A percentile compares a stretch with the other conserved stretches of the same genome.
phyloP scores from a whole-genome alignment of 2,113 vertebrate genomes.

The Seriola dumerili region DNA sequence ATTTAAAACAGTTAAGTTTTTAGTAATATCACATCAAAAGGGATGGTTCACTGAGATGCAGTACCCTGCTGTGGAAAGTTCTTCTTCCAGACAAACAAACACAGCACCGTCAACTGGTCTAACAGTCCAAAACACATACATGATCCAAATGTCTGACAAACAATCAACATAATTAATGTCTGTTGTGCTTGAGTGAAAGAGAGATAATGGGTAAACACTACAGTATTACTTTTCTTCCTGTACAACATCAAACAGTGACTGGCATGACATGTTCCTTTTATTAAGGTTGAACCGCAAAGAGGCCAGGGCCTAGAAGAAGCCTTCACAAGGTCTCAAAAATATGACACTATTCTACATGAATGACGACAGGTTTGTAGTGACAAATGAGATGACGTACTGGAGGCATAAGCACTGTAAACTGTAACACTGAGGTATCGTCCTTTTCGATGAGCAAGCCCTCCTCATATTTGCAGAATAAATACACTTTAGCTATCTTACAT shows the following conservation, averaged over 20 bases:
- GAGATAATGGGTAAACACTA: slow-evolving; percentile 41
- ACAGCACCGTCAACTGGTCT: slow-evolving; percentile 55
- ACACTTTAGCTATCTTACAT: slow-evolving; percentile 48
- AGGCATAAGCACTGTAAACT: slow-evolving; percentile 76
- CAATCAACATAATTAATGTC: slow-evolving; percentile 36
- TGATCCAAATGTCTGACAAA: slow-evolving; percentile 37
- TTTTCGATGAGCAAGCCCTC: slow-evolving; percentile 66
- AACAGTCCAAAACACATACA: slow-evolving; percentile 45
- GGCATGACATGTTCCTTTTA: slow-evolving; percentile 29
- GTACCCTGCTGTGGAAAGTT: slow-evolving; percentile 72
- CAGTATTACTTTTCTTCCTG: slow-evolving; percentile 48
- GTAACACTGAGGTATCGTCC: slow-evolving; percentile 75
- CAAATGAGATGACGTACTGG: slow-evolving; percentile 67
- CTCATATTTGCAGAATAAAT: slow-evolving; percentile 77
- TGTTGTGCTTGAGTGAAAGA: slow-evolving; percentile 50
- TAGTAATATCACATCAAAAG: slow-evolving; percentile 78
- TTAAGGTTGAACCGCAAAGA: slow-evolving; percentile 10
- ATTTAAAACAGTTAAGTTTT: slow-evolving; percentile 67
- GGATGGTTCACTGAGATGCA: slow-evolving; percentile 76
- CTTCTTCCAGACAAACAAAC: slow-evolving; percentile 53
- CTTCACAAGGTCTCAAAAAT: slow-evolving; percentile 5
- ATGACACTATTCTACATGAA: slow-evolving; percentile 27
- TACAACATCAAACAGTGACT: slow-evolving; percentile 49
- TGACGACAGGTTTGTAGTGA: slow-evolving; percentile 46
- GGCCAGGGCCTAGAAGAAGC: background rate